Evolutionary conservation across 2,797 vertebrate genomes (phyloP).

Genomic region (Hylomyscus alleni): DNA sequence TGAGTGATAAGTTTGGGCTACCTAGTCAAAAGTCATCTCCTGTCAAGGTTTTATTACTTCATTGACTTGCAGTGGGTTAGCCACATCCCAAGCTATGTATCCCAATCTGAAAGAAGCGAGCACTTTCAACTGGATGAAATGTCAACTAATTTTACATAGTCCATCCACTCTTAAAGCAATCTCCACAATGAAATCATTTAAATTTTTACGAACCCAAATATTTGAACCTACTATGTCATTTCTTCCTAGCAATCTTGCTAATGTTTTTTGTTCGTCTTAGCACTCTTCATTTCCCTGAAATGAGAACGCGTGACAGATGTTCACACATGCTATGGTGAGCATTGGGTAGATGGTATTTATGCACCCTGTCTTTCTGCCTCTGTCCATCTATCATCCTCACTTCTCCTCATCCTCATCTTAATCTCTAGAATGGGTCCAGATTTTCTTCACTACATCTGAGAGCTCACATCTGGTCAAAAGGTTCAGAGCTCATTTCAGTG

Average conservation of each 20-base stretch:
- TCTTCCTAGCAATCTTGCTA: constrained; percentile 26
- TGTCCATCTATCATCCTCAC: not conserved
- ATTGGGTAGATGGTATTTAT: not conserved
- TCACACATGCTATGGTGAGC: not conserved
- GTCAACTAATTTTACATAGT: constrained; percentile 5
- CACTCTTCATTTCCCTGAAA: constrained; percentile 24
- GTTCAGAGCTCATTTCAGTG: not conserved
- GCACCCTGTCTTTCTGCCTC: not conserved
- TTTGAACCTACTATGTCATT: not conserved
- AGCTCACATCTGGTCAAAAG: constrained; percentile 6
- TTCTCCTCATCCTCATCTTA: not conserved
- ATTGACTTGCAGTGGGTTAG: not conserved
- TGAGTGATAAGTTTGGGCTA: not conserved
- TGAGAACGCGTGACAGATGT: constrained; percentile 7
- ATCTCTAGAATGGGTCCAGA: not conserved
- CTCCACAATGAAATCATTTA: not conserved
- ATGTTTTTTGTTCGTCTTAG: constrained; percentile 10
- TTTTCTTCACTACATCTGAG: not conserved
- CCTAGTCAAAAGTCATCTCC: not conserved
- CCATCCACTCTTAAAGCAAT: not conserved
- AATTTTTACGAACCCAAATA: constrained; percentile 3
- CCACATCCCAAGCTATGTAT: not conserved
- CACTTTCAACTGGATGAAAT: constrained; percentile 10
- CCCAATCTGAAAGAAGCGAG: not conserved
- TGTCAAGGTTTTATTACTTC: not conserved